Base-by-base conservation (phyloP, 2,797 vertebrate genomes). In the Galaxias olidus region DNA sequence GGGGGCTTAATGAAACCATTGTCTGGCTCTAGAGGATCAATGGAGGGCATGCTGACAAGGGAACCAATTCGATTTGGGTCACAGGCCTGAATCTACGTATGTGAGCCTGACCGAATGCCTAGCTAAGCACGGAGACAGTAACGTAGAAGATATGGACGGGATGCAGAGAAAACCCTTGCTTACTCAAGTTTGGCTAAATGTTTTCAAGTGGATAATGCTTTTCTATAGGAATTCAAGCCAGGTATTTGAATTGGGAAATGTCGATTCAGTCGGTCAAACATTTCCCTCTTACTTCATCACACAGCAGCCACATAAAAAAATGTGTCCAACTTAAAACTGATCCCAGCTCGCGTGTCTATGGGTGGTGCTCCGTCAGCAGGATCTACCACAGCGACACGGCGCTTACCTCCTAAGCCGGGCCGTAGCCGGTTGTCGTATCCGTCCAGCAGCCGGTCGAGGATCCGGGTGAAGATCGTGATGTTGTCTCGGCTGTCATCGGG, bases 361-460 rank as follows among this genome's bases (percentile, higher is more conserved):
- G 30, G 30, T 30, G 30, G 30, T 30, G 30, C 30, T 6, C 2
- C 30, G 6, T 30, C 30, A 30, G 30, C 30, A 6, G 30, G 30
- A 30, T 30, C 3, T 30, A 30, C 30, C 6, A 30, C 30, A 30
- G 2, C 3, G 30, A 30, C 30, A 6, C 6, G 30, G 30, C 30
- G 54, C 92, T 92, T 77, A 98, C 98, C 98, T 93, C 98, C 96
- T 14, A 98, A 93, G 9, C 98, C 97, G 0, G 98, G 98, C 71
- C 98, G 90, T 71, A 99, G 92, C 65, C 97, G 90, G 89, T 99
- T 99, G 89, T 99, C 98, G 0, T 99, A 99, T 43, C 98, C 98
- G 54, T 99, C 98, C 84, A 99, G 59, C 79, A 99, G 94, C 73
- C 97, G 86, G 88, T 99, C 98, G 53, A 99, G 88, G 82, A 99